Base-by-base conservation (phyloP, 2,113 vertebrate species). In the Scophthalmus maximus region DNA sequence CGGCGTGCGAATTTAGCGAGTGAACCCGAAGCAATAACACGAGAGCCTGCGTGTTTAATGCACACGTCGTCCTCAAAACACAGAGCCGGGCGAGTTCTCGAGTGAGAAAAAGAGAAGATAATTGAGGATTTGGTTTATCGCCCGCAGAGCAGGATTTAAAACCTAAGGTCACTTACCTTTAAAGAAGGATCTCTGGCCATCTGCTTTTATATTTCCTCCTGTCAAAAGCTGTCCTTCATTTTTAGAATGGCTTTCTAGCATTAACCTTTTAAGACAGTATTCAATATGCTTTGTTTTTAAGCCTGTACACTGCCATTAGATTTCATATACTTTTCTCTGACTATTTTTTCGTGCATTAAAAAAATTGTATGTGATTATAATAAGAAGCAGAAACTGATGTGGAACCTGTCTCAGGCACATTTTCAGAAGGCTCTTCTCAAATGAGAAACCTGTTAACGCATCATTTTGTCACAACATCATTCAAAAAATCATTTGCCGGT, bases 171-270 rank as follows among this genome's bases (percentile, higher is more conserved):
- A 67, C n/a, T 85, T 60, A 85, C 84, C 82, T 85, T 79, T 88
- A 84, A 91, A 91, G 81, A 79, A 53, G 74, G 87, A 85, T 85
- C 61, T 75, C 25, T 59, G 56, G 49, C 86, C 86, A 91, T 88
- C 88, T 86, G 85, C 55, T 70, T 70, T 78, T 78, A 56, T 23
- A 30, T 55, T 52, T 75, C 51, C 29, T 36, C 44, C 36, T 29
- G 11, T 76, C 56, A 47, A 59, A 76, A 14, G 1, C 4, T 30
- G 32, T 20, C 3, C 8, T 50, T 32, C 6, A 55, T 20, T 23
- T 63, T 56, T 10, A 1, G 25, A 34, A 46, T 46, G 18, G 18
- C 42, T n/a, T 12, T 2, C 3, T 38, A 20, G 67, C 9, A 6
- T 46, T 68, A 26, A 29, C 10, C 15, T 40, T 68, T 38, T 40